Conservation (phyloP, 2,797 vertebrate species). For the Leptatherina wallacei region DNA sequence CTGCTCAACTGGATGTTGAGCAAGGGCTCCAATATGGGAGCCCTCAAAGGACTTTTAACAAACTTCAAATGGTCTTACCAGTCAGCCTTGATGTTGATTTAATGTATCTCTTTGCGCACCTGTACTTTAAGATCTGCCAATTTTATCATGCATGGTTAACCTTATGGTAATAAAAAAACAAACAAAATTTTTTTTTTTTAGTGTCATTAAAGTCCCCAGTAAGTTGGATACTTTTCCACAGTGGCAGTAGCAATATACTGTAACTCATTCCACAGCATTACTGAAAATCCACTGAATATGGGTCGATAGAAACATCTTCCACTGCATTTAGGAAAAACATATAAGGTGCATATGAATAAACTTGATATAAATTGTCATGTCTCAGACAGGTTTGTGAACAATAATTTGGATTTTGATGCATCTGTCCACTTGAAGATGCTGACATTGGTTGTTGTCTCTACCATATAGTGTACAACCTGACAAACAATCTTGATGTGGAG, state of each 20-base stretch:
- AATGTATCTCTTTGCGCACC: background rate
- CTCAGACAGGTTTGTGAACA: too few relatives aligned
- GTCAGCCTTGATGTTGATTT: constrained; percentile 12
- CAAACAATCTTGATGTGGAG: constrained; percentile 95
- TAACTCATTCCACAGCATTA: too few relatives aligned
- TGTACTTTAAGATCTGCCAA: background rate
- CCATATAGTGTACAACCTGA: constrained; percentile 92
- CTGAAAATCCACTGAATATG: too few relatives aligned
- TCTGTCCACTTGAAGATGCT: background rate
- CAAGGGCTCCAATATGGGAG: constrained; percentile 17
- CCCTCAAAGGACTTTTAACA: constrained; percentile 8
- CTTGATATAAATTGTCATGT: too few relatives aligned
- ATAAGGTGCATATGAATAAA: too few relatives aligned
- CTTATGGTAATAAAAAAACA: too few relatives aligned
- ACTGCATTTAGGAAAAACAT: too few relatives aligned
- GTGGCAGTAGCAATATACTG: too few relatives aligned
- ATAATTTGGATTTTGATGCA: background rate
- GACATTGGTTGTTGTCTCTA: constrained; percentile 22
- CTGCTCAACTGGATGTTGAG: constrained; percentile 40
- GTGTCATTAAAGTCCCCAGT: too few relatives aligned
- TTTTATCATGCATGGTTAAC: background rate
- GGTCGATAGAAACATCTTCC: too few relatives aligned
- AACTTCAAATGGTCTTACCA: constrained; percentile 9
- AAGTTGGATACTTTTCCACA: too few relatives aligned
- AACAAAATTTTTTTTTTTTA: too few relatives aligned